Base-by-base conservation (phyloP, 2,797 vertebrate genomes). In the Ataeniobius toweri region DNA sequence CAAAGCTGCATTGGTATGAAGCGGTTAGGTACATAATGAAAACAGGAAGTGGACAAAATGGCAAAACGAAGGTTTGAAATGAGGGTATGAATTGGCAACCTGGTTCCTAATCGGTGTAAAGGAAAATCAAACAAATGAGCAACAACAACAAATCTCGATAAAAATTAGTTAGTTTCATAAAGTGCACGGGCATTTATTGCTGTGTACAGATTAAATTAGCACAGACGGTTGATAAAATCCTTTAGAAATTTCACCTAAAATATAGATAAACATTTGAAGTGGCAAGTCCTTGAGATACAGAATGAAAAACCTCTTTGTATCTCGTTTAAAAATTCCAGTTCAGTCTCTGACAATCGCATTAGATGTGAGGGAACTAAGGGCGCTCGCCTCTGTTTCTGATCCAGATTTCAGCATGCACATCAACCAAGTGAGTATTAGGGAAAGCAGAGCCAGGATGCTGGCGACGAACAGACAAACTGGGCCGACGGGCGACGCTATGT, bases 401-500 rank as follows among this genome's bases (percentile, higher is more conserved):
- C 94, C 89, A 78, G 95, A 95, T 91, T 93, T 96, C 83, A 96
- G 85, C 95, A 94, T 94, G 88, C 95, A 97, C 79, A 94, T 91
- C 36, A 96, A 81, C 94, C 95, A 97, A 6, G 96, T 96, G 84
- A 96, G 93, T 36, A 96, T 92, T 55, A 96, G 89, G 0, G 95
- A 95, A 85, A 96, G 92, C 82, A 96, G 92, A 36, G 95, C 95
- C 26, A 96, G 91, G 75, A 95, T 90, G 82, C 96, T 95, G 85
- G 95, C 95, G 0, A 72, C 93, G 7, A 94, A 94, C 72, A 97
- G 76, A 81, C 95, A 97, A 61, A 96, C 92, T 20, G 93, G 93
- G 9, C 96, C 95, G 76, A 95, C 88, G 0, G 94, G 93, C 31
- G 92, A 94, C 24, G 88, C 80, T 0, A 87, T 88, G 69, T 88